phyloP scores from a whole-genome alignment of 1,140 invertebrate species.

The Drosophila orena region DNA sequence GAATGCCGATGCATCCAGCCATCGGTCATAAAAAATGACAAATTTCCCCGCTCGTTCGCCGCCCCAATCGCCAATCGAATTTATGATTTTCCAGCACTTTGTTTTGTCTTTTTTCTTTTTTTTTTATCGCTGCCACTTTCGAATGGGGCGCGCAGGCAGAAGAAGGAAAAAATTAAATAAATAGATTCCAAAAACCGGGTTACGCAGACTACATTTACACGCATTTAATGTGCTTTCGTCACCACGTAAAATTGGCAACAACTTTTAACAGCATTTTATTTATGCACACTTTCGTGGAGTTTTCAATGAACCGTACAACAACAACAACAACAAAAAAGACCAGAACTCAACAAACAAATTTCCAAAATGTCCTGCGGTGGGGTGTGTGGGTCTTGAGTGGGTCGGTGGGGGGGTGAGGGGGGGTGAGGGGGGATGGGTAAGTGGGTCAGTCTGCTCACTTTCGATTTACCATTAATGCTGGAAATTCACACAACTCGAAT shows the following conservation, averaged over 20 bases:
- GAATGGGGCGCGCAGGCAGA: background rate
- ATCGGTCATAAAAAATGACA: slow-evolving; percentile 6
- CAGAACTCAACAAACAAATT: slow-evolving; percentile 18
- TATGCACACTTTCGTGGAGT: slow-evolving; percentile 17
- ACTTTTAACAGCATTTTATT: slow-evolving; percentile 8
- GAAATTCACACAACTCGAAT: background rate
- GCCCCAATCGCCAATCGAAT: slow-evolving; percentile 29
- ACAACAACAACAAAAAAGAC: slow-evolving; percentile 14
- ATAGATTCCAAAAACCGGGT: slow-evolving; percentile 1
- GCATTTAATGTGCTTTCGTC: slow-evolving; percentile 9
- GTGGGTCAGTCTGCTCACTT: slow-evolving; percentile 1
- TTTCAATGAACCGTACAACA: background rate
- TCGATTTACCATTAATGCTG: slow-evolving; percentile 23
- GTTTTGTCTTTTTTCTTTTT: background rate
- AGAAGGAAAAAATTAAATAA: slow-evolving; percentile 21
- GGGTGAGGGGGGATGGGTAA: no score
- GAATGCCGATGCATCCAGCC: no score
- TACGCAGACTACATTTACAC: slow-evolving; percentile 4
- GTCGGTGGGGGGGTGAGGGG: no score
- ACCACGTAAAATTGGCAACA: slow-evolving; percentile 18
- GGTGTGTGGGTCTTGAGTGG: no score
- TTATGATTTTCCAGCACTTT: slow-evolving; percentile 34
- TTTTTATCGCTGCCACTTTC: slow-evolving; percentile 45
- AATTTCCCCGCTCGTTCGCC: slow-evolving; percentile 1
- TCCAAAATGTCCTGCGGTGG: slow-evolving; percentile 3